Evolutionary conservation across 2,113 vertebrate species (phyloP).

Genomic region (Apteryx owenii): DNA sequence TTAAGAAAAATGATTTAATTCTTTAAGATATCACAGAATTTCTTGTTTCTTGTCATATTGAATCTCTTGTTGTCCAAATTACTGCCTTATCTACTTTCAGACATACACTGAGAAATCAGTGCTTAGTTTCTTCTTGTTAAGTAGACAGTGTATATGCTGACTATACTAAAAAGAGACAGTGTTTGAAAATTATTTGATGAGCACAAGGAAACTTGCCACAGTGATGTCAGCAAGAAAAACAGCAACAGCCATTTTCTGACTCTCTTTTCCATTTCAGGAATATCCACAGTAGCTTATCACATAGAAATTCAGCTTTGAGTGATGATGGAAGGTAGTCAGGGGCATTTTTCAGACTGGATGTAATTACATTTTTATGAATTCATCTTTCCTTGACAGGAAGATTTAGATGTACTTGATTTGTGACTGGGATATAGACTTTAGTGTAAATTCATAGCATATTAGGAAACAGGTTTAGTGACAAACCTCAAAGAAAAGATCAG

Average conservation of each 20-base stretch:
- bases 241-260: neutral
- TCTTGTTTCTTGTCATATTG: neutral
- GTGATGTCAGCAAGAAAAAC: neutral
- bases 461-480: neutral
- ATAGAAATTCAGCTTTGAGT: neutral
- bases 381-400: constrained; percentile 9
- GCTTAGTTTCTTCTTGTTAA: neutral
- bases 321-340: neutral
- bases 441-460: neutral
- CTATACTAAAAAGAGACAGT: neutral
- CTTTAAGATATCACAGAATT: neutral
- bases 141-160: neutral
- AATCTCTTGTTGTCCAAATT: neutral
- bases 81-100: neutral
- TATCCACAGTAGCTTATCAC: neutral
- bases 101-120: neutral
- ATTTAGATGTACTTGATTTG: constrained; percentile 7
- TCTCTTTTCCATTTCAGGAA: neutral
- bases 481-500: neutral
- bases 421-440: neutral
- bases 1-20: neutral
- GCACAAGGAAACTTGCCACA: neutral
- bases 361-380: constrained; percentile 34
- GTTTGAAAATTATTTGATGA: neutral
- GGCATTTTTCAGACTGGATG: neutral